Percentiles rank a stretch among this genome's conserved stretches.
Conservation (phyloP, 2,888 invertebrate species). For the Fabriciana adippe region DNA sequence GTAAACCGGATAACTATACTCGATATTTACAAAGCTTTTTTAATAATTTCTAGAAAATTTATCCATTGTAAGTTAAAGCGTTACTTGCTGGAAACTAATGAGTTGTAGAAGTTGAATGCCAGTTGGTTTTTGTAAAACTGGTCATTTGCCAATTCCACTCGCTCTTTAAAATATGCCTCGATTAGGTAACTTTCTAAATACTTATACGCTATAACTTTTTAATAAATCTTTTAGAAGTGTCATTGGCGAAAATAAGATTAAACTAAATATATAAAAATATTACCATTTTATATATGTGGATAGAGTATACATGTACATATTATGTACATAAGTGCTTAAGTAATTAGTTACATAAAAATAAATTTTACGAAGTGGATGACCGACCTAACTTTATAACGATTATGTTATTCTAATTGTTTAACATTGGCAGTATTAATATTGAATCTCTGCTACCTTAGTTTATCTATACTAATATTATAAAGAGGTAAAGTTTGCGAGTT, state of each 20-base stretch:
- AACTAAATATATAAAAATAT: background rate
- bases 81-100: constrained; percentile 22
- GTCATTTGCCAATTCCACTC: constrained; percentile 14
- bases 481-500: too few relatives aligned
- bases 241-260: background rate
- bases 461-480: too few relatives aligned
- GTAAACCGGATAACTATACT: constrained; percentile 7
- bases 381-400: too few relatives aligned
- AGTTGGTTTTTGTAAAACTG: constrained; percentile 20
- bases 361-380: too few relatives aligned
- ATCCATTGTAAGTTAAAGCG: constrained; percentile 23
- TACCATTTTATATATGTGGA: too few relatives aligned
- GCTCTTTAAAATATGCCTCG: constrained; percentile 16
- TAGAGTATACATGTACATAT: too few relatives aligned
- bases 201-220: background rate
- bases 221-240: background rate
- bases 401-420: too few relatives aligned
- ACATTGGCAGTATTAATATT: too few relatives aligned
- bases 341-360: too few relatives aligned
- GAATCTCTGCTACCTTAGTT: too few relatives aligned
- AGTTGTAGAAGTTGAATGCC: constrained; percentile 21
- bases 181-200: constrained; percentile 18
- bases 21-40: constrained; percentile 15
- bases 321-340: too few relatives aligned
- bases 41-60: constrained; percentile 22